Base-by-base conservation (phyloP, 2,113 vertebrate species). In the Aegypius monachus region DNA sequence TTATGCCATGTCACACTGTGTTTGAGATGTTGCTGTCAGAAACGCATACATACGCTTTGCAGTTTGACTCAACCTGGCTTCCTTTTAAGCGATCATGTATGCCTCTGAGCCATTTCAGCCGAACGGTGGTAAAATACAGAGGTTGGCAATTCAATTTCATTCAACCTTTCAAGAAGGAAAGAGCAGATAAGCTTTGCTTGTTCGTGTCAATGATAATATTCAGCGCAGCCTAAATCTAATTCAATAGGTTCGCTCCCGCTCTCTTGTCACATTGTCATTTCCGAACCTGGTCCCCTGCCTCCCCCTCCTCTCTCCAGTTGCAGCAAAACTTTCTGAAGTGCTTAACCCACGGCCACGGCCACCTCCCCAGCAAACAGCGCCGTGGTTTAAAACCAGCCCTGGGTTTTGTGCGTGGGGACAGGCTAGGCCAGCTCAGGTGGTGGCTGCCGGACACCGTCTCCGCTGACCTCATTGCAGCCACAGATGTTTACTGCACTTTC, bases 401-500 rank as follows among this genome's bases (percentile, higher is more conserved):
- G 77, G 66, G 86, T 82, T 96, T 91, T 81, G 79, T 43, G 93
- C 65, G 2, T 1, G 42, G 91, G 96, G 93, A 92, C 67, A 77
- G 96, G 95, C 94, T 58, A 65, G 96, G 95, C 97, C 94, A 29
- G 92, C 98, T 97, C 97, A 95, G 97, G 97, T 97, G 97, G 94
- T 4, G 88, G 97, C 95, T 93, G 98, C 98, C 86, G 98, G 98
- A 98, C 98, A 98, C 98, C 88, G 16, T 96, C 97, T 96, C 97
- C 90, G 88, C 98, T 99, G 99, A 99, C 99, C 99, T 98, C 99
- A 97, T 97, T 98, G 98, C 97, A 97, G 97, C 98, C 99, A 99
- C 99, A 99, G 99, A 99, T 99, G 99, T 99, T 99, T 99, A 95
- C 98, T 97, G 98, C 98, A 98, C 98, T 99, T 99, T 97, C 91